Conservation (phyloP, 2,888 invertebrate species). For the Microctonus hyperodae region DNA sequence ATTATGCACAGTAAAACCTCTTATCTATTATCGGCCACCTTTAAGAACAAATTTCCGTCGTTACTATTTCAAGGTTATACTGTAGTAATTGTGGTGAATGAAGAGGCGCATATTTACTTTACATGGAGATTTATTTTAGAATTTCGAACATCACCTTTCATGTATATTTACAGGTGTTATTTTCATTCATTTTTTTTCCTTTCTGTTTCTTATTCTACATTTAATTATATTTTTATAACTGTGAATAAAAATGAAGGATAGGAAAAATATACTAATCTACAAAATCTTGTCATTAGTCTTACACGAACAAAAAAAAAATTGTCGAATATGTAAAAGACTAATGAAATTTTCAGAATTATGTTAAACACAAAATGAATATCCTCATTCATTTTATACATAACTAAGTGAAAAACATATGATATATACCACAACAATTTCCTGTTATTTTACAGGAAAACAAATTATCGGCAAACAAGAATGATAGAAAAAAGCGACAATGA, state of each 20-base stretch:
- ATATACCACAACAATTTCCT: background rate
- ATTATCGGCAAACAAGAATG: background rate
- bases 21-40: no score
- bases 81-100: slow-evolving; percentile 18
- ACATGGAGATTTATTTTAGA: slow-evolving; percentile 13
- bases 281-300: slow-evolving; percentile 8
- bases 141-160: slow-evolving; percentile 19
- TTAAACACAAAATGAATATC: background rate
- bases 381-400: background rate
- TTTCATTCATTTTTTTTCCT: slow-evolving; percentile 5
- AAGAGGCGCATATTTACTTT: slow-evolving; percentile 2
- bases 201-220: no score
- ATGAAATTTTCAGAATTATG: background rate
- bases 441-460: background rate
- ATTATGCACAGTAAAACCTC: no score
- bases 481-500: background rate
- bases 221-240: background rate
- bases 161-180: slow-evolving; percentile 16
- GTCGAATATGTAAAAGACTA: background rate
- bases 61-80: no score
- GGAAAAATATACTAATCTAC: background rate
- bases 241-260: background rate
- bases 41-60: no score
- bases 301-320: slow-evolving; percentile 3
- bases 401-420: background rate